These are phyloP conservation scores for Alentia gelatinosa DNA, from an alignment of 2,888 invertebrate species.

Conservation along the genomic window DNA sequence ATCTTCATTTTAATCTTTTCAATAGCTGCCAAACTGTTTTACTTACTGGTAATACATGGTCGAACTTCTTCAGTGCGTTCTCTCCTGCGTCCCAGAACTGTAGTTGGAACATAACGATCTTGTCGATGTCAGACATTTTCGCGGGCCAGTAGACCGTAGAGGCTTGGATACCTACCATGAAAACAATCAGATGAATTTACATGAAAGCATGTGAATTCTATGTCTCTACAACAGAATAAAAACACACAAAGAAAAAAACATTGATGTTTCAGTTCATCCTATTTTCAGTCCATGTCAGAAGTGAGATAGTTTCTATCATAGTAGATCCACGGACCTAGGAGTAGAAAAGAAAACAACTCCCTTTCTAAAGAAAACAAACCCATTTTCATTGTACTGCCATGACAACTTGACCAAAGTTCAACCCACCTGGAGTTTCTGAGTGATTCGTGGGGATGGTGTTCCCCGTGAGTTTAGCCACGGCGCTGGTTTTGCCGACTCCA, in stretches of 20 bases:
- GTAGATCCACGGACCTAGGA: too few species aligned
- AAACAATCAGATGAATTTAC: too few species aligned
- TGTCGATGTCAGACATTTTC: slow-evolving; percentile 82
- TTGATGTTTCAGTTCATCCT: too few species aligned
- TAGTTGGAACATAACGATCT: slow-evolving; percentile 83
- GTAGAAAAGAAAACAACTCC: too few species aligned
- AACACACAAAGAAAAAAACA: not conserved
- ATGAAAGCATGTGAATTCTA: not conserved
- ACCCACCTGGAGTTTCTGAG: slow-evolving; percentile 77
- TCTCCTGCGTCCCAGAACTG: slow-evolving; percentile 85
- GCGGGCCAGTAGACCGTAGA: slow-evolving; percentile 84
- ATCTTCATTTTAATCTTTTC: too few species aligned
- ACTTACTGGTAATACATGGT: slow-evolving; percentile 83
- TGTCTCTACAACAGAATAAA: not conserved
- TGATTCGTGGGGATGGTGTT: slow-evolving; percentile 79
- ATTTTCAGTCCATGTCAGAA: too few species aligned
- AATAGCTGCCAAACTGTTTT: too few species aligned
- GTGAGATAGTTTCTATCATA: too few species aligned
- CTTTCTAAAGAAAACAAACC: too few species aligned
- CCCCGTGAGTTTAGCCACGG: slow-evolving; percentile 82
- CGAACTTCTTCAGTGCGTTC: slow-evolving; percentile 83
- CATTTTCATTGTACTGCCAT: too few species aligned
- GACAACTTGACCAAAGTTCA: not conserved
- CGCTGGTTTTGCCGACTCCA: slow-evolving; percentile 83
- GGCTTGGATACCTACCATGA: slow-evolving; percentile 82